Conservation (phyloP, 2,797 vertebrate species). For the Acipenser ruthenus region DNA sequence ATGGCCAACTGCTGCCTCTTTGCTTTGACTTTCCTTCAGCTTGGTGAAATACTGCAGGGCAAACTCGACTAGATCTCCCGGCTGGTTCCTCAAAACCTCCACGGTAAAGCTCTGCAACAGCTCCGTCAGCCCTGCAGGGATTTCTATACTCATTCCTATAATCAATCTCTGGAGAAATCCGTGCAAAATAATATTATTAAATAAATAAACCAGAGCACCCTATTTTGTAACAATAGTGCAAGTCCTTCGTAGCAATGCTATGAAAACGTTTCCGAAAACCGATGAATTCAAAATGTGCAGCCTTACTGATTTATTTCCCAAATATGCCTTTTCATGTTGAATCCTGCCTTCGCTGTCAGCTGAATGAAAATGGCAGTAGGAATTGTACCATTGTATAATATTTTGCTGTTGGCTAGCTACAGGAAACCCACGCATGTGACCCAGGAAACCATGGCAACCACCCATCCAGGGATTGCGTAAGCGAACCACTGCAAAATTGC, state of each 20-base stretch:
- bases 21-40: conserved; percentile 72
- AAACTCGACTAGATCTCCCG: conserved; percentile 88
- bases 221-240: background rate
- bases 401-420: conserved; percentile 31
- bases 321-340: background rate
- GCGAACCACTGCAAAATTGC: conserved; percentile 13
- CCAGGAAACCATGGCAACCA: conserved; percentile 63
- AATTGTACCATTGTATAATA: background rate
- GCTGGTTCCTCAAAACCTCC: conserved; percentile 94
- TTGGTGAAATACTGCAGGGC: conserved; percentile 93
- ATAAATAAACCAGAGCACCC: background rate
- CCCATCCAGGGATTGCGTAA: conserved; percentile 36
- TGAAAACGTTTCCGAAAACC: conserved; percentile 3
- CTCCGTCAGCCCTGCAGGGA: conserved; percentile 95
- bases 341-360: conserved; percentile 17
- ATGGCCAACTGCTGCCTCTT: conserved; percentile 67
- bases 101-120: conserved; percentile 98
- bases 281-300: background rate
- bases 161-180: conserved; percentile 50
- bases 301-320: background rate
- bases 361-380: conserved; percentile 14
- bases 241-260: background rate
- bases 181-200: conserved; percentile 38
- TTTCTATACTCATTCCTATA: conserved; percentile 96
- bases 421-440: conserved; percentile 49